phyloP scores from a whole-genome alignment of 2,888 invertebrate genomes.

The Melolontha melolontha region DNA sequence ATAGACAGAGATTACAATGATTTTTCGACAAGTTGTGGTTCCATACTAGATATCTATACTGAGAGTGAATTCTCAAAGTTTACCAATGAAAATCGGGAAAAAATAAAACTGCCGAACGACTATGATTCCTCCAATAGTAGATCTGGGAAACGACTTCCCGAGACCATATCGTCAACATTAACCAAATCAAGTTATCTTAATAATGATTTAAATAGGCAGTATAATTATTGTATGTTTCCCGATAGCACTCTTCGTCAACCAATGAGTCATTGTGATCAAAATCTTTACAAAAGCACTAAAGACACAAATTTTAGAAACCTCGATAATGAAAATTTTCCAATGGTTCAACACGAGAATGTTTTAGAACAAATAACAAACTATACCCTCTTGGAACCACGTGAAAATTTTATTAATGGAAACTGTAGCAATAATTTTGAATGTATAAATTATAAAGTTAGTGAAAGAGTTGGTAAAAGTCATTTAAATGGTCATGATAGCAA shows the following conservation, averaged over 20 bases:
- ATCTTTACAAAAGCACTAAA: no score
- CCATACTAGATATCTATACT: neutral
- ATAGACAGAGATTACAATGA: neutral
- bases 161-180: neutral
- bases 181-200: neutral
- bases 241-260: neutral
- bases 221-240: neutral
- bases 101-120: neutral
- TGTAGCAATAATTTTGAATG: no score
- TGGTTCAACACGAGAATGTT: no score
- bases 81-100: neutral
- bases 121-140: neutral
- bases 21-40: neutral
- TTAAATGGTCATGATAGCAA: slow-evolving; percentile 1
- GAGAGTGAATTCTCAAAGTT: no score
- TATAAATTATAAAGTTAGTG: no score
- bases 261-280: no score
- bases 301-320: no score
- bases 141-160: neutral
- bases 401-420: no score
- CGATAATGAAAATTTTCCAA: no score
- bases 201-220: neutral
- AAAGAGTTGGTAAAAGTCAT: neutral
- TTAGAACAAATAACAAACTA: no score
- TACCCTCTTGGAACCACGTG: no score